Evolutionary conservation across 2,113 vertebrate genomes (phyloP), one percentile per base, ranked within the genome.

Genomic region (Steatornis caripensis): DNA sequence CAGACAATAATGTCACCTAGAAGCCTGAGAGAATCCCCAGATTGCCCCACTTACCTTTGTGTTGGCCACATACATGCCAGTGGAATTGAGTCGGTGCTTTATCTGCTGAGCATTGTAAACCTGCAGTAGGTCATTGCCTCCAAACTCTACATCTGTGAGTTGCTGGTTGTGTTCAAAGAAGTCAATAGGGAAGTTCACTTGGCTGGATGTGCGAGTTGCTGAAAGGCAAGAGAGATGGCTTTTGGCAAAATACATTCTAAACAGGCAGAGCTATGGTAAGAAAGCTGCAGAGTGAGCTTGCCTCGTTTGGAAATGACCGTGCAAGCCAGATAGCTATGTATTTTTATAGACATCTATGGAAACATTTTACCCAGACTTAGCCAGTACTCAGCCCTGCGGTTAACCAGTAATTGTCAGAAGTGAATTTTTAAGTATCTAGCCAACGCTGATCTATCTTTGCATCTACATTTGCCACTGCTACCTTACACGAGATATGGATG

Each of bases 161-260:
- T 99, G 99, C 95, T 99, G 99, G 98, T 99, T 99, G 98, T 99
- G 99, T 84, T 99, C 99, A 84, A 99, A 99, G 98, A 99, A 99
- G 97, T 99, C 99, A n/a, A 99, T 99, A 37, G 99, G 99, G 96
- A 99, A 99, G n/a, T 98, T 99, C 93, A 99, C 99, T 90, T 99
- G 99, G 97, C 99, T 99, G 80, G 99, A 99, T 0, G 99, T 98
- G 58, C 99, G 99, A 8, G 99, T 99, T 39, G 99, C 99, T 99
- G 72, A 13, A 94, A 94, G 26, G 78, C 53, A 13, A 55, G 22
- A 64, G 49, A 77, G 60, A 26, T 3, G 4, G 4, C 5, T 72
- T 76, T 58, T 74, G 41, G 70, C 27, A 41, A 78, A 61, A 58
- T 10, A 23, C 3, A 11, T 26, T 41, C 41, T 51, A 1, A 86